Evolutionary conservation across 2,797 vertebrate species (phyloP).

Genomic region (Atherinosoma microstoma): DNA sequence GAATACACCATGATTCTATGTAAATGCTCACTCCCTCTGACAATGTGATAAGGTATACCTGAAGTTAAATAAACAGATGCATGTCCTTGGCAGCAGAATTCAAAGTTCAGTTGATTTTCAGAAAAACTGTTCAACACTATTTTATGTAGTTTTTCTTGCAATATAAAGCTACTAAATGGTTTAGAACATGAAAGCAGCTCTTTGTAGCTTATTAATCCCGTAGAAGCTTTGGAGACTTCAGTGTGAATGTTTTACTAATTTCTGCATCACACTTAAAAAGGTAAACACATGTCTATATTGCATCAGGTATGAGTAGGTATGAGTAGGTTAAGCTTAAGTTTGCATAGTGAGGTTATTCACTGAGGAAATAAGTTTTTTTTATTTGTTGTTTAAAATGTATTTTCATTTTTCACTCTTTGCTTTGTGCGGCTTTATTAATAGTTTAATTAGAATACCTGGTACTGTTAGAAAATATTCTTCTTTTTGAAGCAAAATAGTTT

Average conservation of each 20-base stretch:
- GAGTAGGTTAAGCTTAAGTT: too few species aligned
- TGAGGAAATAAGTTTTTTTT: neutral
- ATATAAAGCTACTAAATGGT: neutral
- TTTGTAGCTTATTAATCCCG: neutral
- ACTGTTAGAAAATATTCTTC: neutral
- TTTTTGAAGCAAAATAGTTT: constrained; percentile 2
- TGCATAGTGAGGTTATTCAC: neutral
- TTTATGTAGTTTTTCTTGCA: neutral
- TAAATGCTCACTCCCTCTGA: neutral
- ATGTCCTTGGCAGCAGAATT: neutral
- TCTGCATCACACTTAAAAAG: neutral
- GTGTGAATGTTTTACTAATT: neutral
- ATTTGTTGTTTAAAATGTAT: neutral
- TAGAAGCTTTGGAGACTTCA: neutral
- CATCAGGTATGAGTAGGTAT: too few species aligned
- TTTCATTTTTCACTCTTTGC: neutral
- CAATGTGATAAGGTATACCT: constrained; percentile 3
- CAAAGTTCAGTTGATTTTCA: constrained; percentile 11
- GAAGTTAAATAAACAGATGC: constrained; percentile 9
- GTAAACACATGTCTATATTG: neutral
- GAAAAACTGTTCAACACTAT: neutral
- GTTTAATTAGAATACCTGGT: neutral
- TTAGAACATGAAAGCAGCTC: neutral
- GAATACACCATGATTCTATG: neutral
- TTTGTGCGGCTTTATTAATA: neutral